Evolutionary conservation across 2,888 invertebrate genomes (phyloP).

Genomic region (Fragum whitleyi): DNA sequence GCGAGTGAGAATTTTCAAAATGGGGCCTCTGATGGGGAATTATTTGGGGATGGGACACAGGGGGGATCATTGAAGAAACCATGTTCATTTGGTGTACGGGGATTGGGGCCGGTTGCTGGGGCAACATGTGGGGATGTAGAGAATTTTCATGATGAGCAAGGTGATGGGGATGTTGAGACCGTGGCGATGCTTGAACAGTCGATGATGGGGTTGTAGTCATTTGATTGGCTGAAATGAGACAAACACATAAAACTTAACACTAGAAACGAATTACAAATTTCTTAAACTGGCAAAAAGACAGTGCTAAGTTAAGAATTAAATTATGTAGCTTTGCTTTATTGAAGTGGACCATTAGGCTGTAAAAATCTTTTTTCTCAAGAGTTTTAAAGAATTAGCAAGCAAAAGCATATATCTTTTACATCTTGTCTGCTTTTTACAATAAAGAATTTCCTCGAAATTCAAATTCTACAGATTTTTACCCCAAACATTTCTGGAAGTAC

Average conservation of each 20-base stretch:
- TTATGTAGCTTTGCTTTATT: too few relatives aligned
- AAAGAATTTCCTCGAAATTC: too few relatives aligned
- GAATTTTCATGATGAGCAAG: slow-evolving; percentile 10
- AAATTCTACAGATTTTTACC: too few relatives aligned
- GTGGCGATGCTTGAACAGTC: slow-evolving; percentile 11
- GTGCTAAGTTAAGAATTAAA: too few relatives aligned
- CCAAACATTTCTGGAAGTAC: too few relatives aligned
- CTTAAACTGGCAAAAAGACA: too few relatives aligned
- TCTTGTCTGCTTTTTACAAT: too few relatives aligned
- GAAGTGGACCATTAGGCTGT: too few relatives aligned
- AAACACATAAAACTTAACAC: slow-evolving; percentile 8
- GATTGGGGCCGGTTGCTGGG: slow-evolving; percentile 7
- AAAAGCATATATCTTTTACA: too few relatives aligned
- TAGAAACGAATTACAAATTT: too few relatives aligned
- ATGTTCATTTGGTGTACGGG: slow-evolving; percentile 8
- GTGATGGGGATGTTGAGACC: slow-evolving; percentile 29
- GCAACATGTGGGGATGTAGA: neutral
- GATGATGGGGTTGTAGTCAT: slow-evolving; percentile 36
- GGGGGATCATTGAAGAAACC: slow-evolving; percentile 13
- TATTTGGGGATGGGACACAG: slow-evolving; percentile 8
- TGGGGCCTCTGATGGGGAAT: slow-evolving; percentile 39
- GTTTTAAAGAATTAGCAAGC: too few relatives aligned
- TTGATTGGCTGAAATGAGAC: slow-evolving; percentile 24
- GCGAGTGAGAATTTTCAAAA: slow-evolving; percentile 49
- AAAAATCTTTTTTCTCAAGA: too few relatives aligned